Evolutionary conservation across 2,113 vertebrate genomes (phyloP), one percentile per base, ranked within the genome.

Genomic region (Odocoileus virginianus): DNA sequence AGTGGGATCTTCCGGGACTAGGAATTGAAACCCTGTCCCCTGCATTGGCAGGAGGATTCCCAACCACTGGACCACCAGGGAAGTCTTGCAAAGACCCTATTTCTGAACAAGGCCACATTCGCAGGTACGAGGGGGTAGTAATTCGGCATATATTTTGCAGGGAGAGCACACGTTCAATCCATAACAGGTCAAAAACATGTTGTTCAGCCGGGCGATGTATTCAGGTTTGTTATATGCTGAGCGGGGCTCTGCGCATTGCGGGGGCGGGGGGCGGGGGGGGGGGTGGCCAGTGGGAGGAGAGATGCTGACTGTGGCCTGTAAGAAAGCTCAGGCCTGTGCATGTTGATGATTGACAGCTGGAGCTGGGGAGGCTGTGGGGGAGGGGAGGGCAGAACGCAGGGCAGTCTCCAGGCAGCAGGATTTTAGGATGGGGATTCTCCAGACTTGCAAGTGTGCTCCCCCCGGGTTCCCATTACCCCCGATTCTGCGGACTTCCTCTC

Each of bases 281-380:
- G 2, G 47, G 47, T 10, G 47, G 6, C 5, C 45, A 45, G 45
- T 10, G 33, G 64, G 64, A 71, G 17, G 47, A 13, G 23, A n/a
- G 21, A 60, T 0, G 2, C 11, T 14, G 7, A 16, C 6, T 5
- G 6, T 25, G 64, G 11, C 0, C 0, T 6, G 16, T 21, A 6
- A n/a, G 45, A 12, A 76, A 55, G 36, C 43, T 4, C 64, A 17
- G 64, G 54, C n/a, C 15, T 2, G 19, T 13, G 40, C 10, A 2
- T 15, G 23, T 1, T 15, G 25, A 19, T 47, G 36, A 40, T 0
- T 52, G 90, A 58, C 82, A 45, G 21, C 74, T 13, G n/a, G 54
- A 15, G 27, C 55, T 27, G 36, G 28, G 45, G 61, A 12, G 55
- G 27, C 14, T 61, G 36, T 23, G 12, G 23, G 40, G 40, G 43